phyloP scores from a whole-genome alignment of 37 sponge, comb jelly and placozoan genomes.

The Trichoplax adhaerens region DNA sequence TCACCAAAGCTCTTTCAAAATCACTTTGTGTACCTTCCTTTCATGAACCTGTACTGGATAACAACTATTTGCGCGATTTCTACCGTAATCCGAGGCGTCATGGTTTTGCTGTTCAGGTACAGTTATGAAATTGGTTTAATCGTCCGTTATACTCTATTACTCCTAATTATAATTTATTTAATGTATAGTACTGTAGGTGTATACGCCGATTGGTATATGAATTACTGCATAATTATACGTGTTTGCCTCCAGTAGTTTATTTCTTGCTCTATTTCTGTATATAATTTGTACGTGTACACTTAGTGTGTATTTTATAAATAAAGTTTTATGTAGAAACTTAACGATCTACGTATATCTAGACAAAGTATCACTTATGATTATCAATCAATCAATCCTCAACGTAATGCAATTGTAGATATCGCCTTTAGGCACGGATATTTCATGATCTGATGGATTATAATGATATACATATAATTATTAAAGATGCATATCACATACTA shows the following conservation, averaged over 20 bases:
- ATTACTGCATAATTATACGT: neutral
- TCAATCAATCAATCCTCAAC: too few relatives aligned
- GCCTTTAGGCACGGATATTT: too few relatives aligned
- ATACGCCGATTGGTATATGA: neutral
- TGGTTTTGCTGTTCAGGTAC: conserved; percentile 83
- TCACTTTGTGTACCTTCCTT: conserved; percentile 75
- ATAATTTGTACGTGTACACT: too few relatives aligned
- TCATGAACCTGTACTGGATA: conserved; percentile 89
- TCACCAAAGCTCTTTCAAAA: conserved; percentile 79
- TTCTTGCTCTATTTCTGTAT: neutral
- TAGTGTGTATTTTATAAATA: too few relatives aligned
- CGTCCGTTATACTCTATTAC: too few relatives aligned
- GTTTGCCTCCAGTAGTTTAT: neutral
- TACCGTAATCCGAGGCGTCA: conserved; percentile 78
- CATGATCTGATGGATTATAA: too few relatives aligned
- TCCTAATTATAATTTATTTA: neutral
- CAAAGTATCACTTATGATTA: too few relatives aligned
- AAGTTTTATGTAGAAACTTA: too few relatives aligned
- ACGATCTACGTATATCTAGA: too few relatives aligned
- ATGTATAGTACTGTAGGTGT: conserved; percentile 3
- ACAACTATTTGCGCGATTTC: conserved; percentile 74
- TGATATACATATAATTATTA: too few relatives aligned
- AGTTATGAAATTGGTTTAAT: neutral
- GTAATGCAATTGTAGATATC: too few relatives aligned
- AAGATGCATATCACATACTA: too few relatives aligned